Evolutionary conservation across 2,797 vertebrate genomes (phyloP).

Genomic region (Schizopygopsis pylzovi): DNA sequence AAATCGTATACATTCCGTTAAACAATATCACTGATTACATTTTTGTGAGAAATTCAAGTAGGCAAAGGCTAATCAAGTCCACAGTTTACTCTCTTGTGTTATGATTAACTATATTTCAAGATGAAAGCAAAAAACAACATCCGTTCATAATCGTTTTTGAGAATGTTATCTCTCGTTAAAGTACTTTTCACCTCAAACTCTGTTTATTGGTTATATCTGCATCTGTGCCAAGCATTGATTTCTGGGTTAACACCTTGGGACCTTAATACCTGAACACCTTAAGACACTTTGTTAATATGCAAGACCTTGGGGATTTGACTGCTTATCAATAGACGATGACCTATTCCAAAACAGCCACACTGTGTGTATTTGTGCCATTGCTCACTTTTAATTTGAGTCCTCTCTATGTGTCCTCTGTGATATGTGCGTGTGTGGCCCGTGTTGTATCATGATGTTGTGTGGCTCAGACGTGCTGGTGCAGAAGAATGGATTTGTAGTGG

Average conservation of each 20-base stretch:
- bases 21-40: slow-evolving; percentile 5
- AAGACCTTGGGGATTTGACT: neutral
- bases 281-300: slow-evolving; percentile 6
- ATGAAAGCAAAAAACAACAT: neutral
- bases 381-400: slow-evolving; percentile 35
- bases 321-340: neutral
- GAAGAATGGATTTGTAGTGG: slow-evolving; percentile 54
- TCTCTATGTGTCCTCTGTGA: slow-evolving; percentile 36
- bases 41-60: neutral
- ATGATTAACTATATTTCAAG: neutral
- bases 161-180: neutral
- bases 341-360: slow-evolving; percentile 39
- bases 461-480: slow-evolving; percentile 50
- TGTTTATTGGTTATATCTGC: neutral
- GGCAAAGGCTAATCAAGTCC: neutral
- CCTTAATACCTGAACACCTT: neutral
- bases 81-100: neutral
- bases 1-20: neutral
- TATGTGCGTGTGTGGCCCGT: slow-evolving; percentile 26
- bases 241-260: neutral
- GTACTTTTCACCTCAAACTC: neutral
- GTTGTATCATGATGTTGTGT: slow-evolving; percentile 37
- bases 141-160: neutral
- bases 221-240: slow-evolving; percentile 1
- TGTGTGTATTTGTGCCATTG: slow-evolving; percentile 9